These are phyloP conservation scores for Heliocidaris erythrogramma DNA, from an alignment of 35 echinoderm and acorn worm species.

Conservation along the genomic window DNA sequence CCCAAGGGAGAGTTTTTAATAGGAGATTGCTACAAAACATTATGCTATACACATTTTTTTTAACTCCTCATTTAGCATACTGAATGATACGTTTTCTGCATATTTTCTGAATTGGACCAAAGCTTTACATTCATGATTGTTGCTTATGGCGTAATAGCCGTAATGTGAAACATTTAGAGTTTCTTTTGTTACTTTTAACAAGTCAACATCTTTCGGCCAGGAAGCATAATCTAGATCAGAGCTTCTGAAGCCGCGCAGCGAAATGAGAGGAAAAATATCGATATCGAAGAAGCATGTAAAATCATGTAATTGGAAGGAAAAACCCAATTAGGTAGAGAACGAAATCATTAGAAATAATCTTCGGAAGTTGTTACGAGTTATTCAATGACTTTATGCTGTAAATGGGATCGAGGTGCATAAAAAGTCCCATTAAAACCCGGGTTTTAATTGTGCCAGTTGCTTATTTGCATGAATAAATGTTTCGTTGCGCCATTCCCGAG, in stretches of 20 bases:
- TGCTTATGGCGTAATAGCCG: neutral
- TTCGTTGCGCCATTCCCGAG: constrained; percentile 22
- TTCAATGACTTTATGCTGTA: constrained; percentile 7
- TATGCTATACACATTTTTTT: no score
- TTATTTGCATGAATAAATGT: constrained; percentile 43
- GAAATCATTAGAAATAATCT: constrained; percentile 14
- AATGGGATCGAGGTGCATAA: neutral
- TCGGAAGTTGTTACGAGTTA: constrained; percentile 13
- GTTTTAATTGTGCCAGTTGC: constrained; percentile 3
- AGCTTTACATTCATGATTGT: neutral
- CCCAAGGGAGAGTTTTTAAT: no score
- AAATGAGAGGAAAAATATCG: neutral
- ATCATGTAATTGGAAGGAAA: neutral
- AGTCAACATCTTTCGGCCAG: neutral
- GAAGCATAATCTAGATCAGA: neutral
- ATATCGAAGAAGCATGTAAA: neutral
- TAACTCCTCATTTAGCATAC: no score
- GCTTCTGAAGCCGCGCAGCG: neutral
- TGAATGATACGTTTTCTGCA: no score
- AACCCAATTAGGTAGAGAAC: neutral
- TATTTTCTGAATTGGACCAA: neutral
- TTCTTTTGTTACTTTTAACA: neutral
- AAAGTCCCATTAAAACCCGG: constrained; percentile 35
- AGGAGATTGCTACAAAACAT: no score
- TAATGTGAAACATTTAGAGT: neutral